Base-by-base conservation (phyloP, 1,140 invertebrate genomes). In the Leptinotarsa lineolata region DNA sequence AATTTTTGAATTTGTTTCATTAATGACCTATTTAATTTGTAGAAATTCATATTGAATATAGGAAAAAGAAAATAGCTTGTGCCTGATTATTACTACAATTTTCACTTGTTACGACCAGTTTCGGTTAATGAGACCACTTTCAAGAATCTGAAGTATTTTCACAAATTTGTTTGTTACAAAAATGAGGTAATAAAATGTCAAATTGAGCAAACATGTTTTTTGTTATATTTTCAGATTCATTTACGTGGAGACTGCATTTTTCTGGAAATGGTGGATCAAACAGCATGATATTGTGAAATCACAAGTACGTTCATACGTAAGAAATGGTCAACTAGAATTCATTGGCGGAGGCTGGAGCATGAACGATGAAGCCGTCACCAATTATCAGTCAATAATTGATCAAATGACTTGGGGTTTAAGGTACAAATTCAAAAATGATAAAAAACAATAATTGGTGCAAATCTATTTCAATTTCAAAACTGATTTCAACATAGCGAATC, bases 361-460 rank as follows among this genome's bases (percentile, higher is more conserved):
- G 92, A 93, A 95, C 83, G 94, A 95, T 82, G 94, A 96, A 82
- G 94, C 93, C 0, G 86, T 90, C 0, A 88, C 90, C 3, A 92
- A 95, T 84, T 96, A 96, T 81, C 88, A 90, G 61, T 91, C 91
- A 48, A 92, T 94, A n/a, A 93, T 96, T 76, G 94, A 97, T 82
- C 93, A 95, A 83, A 93, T 93, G 84, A 88, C 89, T 67, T 89
- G 88, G 87, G 89, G 89, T 22, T 81, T 90, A 20, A 85, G 88
- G 88, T 89, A 79, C 30, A 8, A 88, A 39, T 21, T 48, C 77
- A 89, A 45, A 65, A 60, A 48, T 24, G 18, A 59, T 67, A 11
- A 59, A 16, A 6, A 30, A 6, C 24, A 8, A 30, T 8, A 8
- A 30, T 30, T 30, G 30, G 6, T 30, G 30, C 30, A 30, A 30